phyloP scores from a whole-genome alignment of 2,113 vertebrate species.

The Xenus cinereus region DNA sequence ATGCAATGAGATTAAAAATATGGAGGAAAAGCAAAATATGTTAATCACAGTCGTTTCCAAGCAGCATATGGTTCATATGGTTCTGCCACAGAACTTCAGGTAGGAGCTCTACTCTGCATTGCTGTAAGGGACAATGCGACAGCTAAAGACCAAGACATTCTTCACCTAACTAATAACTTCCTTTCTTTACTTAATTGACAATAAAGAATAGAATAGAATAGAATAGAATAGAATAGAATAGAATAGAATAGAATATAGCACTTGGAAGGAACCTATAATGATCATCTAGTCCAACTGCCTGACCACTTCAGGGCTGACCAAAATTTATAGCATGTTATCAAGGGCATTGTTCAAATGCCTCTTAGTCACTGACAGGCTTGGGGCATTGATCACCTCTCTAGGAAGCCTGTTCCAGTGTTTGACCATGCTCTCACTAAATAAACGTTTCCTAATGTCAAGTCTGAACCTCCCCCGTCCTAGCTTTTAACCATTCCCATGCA shows the following conservation, averaged over 20 bases:
- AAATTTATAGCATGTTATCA: background rate
- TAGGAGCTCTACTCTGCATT: background rate
- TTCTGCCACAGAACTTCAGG: background rate
- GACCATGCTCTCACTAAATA: background rate
- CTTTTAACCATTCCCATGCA: background rate
- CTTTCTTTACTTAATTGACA: background rate
- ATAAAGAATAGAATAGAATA: background rate
- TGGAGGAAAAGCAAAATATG: background rate
- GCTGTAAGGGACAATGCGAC: background rate
- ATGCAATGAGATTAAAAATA: background rate
- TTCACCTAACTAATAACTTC: background rate
- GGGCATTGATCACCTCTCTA: background rate
- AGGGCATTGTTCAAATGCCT: background rate
- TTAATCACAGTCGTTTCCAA: background rate
- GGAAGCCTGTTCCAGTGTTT: background rate
- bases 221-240: background rate
- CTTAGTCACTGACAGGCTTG: background rate
- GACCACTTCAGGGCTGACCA: background rate
- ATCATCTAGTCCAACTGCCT: background rate
- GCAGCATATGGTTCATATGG: background rate
- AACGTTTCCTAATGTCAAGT: background rate
- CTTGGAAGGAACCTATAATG: background rate
- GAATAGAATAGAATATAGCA: background rate
- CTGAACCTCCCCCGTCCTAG: background rate
- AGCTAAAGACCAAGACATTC: background rate